Conservation (phyloP, 2,888 invertebrate genomes). For the Erebia palarica region DNA sequence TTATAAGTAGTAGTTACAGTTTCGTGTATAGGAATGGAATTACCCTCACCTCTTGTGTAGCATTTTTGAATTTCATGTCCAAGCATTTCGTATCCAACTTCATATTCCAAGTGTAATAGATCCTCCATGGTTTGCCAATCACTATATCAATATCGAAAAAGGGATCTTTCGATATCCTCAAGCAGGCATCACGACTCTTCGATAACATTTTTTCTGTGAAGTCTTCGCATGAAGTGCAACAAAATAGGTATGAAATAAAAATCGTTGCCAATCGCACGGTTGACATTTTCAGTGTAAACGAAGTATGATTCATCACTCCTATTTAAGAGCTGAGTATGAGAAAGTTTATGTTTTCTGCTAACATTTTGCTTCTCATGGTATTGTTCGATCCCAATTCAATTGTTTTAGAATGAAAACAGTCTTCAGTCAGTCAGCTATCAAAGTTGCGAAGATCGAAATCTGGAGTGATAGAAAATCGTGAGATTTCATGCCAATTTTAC, state of each 20-base stretch:
- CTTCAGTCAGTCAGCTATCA: not conserved
- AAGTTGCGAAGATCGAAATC: not conserved
- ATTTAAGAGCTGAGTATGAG: slow-evolving; percentile 35
- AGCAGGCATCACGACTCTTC: slow-evolving; percentile 48
- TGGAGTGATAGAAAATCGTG: not conserved
- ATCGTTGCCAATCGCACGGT: not conserved
- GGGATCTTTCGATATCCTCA: slow-evolving; percentile 51
- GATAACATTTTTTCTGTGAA: slow-evolving; percentile 21
- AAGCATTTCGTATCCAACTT: slow-evolving; percentile 55
- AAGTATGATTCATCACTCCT: not conserved
- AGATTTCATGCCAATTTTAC: not conserved
- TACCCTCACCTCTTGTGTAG: slow-evolving; percentile 52
- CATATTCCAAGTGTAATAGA: slow-evolving; percentile 67
- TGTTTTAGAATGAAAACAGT: slow-evolving; percentile 16
- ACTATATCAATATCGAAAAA: slow-evolving; percentile 62
- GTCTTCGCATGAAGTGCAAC: slow-evolving; percentile 13
- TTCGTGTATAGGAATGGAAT: not conserved
- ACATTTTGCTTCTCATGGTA: slow-evolving; percentile 27
- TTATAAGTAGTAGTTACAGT: no score
- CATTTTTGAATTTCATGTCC: slow-evolving; percentile 59
- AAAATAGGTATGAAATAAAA: slow-evolving; percentile 10
- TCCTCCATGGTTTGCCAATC: slow-evolving; percentile 59
- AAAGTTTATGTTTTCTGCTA: slow-evolving; percentile 31
- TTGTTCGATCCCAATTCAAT: slow-evolving; percentile 22
- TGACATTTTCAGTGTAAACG: slow-evolving; percentile 16